These are phyloP conservation scores for Malachius bipustulatus DNA, from an alignment of 2,888 invertebrate species.

Conservation along the genomic window DNA sequence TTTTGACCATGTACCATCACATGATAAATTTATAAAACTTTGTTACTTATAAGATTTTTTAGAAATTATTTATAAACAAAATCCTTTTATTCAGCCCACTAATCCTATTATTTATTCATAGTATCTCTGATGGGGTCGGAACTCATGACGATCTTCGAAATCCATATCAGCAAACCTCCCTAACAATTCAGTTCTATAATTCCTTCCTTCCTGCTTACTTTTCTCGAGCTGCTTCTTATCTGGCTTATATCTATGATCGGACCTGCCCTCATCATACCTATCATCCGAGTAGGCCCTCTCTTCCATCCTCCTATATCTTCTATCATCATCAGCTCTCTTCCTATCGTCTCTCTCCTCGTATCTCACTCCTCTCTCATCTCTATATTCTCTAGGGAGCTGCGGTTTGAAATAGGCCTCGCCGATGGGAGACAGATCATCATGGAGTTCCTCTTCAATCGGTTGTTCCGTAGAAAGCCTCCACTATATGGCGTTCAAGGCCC, in stretches of 20 bases:
- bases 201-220: constrained; percentile 32
- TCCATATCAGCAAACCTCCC: constrained; percentile 36
- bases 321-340: constrained; percentile 14
- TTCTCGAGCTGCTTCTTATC: constrained; percentile 19
- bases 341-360: constrained; percentile 17
- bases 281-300: constrained; percentile 16
- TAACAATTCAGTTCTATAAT: constrained; percentile 34
- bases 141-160: constrained; percentile 34
- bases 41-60: too few species aligned
- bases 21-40: too few species aligned
- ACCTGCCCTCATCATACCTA: constrained; percentile 22
- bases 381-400: constrained; percentile 33
- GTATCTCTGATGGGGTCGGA: constrained; percentile 33
- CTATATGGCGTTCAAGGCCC: constrained; percentile 66
- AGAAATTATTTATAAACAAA: too few species aligned
- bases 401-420: constrained; percentile 33
- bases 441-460: constrained; percentile 38
- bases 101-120: constrained; percentile 28
- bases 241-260: constrained; percentile 14
- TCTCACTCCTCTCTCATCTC: constrained; percentile 25
- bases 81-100: constrained; percentile 4
- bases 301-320: constrained; percentile 13
- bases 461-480: constrained; percentile 41
- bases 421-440: constrained; percentile 33
- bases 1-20: too few species aligned